Conservation (phyloP, 1,140 invertebrate species). For the Aphelenchoides besseyi region DNA sequence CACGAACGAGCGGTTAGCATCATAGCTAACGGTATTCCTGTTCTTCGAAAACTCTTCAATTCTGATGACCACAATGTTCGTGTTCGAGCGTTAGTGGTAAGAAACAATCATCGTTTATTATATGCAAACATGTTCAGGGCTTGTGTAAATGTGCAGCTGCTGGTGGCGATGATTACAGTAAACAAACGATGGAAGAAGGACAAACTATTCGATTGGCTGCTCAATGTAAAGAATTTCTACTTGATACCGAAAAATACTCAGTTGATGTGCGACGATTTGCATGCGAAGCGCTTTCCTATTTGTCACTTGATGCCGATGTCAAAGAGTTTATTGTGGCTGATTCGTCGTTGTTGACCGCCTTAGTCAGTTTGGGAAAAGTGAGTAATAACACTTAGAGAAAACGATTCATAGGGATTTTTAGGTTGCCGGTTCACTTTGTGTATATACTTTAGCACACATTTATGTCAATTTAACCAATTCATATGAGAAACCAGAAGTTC, state of each 20-base stretch:
- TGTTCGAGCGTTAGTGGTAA: slow-evolving; percentile 67
- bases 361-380: slow-evolving; percentile 78
- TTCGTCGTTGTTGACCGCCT: slow-evolving; percentile 74
- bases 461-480: slow-evolving; percentile 95
- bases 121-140: slow-evolving; percentile 67
- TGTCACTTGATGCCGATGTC: slow-evolving; percentile 94
- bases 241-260: slow-evolving; percentile 51
- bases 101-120: too few relatives aligned
- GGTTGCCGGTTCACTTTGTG: slow-evolving; percentile 61
- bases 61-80: slow-evolving; percentile 84
- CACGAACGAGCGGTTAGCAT: slow-evolving; percentile 92
- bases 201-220: slow-evolving; percentile 86
- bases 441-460: slow-evolving; percentile 64
- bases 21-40: slow-evolving; percentile 83
- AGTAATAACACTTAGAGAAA: slow-evolving; percentile 23
- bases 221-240: slow-evolving; percentile 74
- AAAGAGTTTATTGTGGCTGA: slow-evolving; percentile 94
- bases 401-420: slow-evolving; percentile 30
- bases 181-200: slow-evolving; percentile 88
- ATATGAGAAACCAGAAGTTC: slow-evolving; percentile 93
- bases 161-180: slow-evolving; percentile 89
- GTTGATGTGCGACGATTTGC: slow-evolving; percentile 66
- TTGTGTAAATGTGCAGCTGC: slow-evolving; percentile 92
- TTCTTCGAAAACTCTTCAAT: slow-evolving; percentile 87
- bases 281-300: slow-evolving; percentile 90